Conservation (phyloP, 92 coral and sea anemone species). For the Palythoa grandiflora region DNA sequence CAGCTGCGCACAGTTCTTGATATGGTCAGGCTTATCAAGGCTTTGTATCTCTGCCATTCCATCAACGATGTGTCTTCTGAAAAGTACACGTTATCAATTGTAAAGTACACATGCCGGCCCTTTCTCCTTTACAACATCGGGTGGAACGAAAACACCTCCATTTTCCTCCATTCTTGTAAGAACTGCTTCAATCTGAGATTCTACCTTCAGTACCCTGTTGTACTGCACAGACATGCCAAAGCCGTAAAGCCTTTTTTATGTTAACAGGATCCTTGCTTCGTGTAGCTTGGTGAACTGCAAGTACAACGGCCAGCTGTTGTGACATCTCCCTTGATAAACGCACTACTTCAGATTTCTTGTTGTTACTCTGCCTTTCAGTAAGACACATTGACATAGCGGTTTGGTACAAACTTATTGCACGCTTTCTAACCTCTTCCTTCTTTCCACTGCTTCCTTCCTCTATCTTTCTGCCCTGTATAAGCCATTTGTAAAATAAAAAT, state of each 20-base stretch:
- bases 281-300: conserved; percentile 56
- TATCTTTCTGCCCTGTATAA: too few relatives aligned
- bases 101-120: conserved; percentile 62
- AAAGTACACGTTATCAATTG: conserved; percentile 67
- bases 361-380: conserved; percentile 27
- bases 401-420: conserved; percentile 26
- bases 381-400: conserved; percentile 31
- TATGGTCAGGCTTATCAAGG: too few relatives aligned
- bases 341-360: conserved; percentile 16
- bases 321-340: conserved; percentile 46
- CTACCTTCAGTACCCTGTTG: conserved; percentile 47
- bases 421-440: conserved; percentile 2
- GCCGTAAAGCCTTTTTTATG: conserved; percentile 13
- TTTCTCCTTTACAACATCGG: conserved; percentile 54
- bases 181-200: conserved; percentile 45
- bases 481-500: neutral
- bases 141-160: conserved; percentile 57
- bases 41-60: too few relatives aligned
- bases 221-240: conserved; percentile 58
- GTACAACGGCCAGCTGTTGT: conserved; percentile 47
- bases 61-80: neutral
- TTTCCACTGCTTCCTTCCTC: neutral
- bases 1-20: too few relatives aligned
- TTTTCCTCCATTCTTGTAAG: conserved; percentile 41
- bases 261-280: conserved; percentile 47